Evolutionary conservation across 1,140 invertebrate species (phyloP), one percentile per base, ranked within the genome.

Genomic region (Plectus sambesii): DNA sequence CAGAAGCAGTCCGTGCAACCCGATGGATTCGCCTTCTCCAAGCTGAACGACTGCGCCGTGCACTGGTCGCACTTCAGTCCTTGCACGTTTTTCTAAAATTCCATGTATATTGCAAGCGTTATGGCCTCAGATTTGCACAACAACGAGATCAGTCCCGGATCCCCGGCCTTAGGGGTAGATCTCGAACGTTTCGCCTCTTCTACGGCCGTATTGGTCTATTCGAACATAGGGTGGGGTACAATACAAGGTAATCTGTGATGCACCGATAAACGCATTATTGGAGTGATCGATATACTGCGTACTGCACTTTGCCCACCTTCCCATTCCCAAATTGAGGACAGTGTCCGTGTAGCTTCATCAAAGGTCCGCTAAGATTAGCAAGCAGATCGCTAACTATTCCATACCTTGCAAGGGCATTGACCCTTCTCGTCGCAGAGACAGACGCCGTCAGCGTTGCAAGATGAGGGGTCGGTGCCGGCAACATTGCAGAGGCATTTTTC

Each of bases 1-100:
- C 93, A 99, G 78, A 93, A 97, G 69, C 93, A 98, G 57, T 87
- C 82, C 0, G 87, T 93, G 65, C 93, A 98, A 0, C 93, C 93
- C 3, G 82, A 78, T 1, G 82, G 80, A 69, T 97, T 96, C 26
- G 62, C 71, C 5, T 77, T 75, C 69, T 92, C 83, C 20, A 99
- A 72, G 69, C 90, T 83, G 70, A 88, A 98, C 2, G 85, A 86
- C 26, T 87, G 87, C 22, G 85, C 81, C 51, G 80, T 78, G 66
- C 93, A 98, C 1, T 79, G 69, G 54, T 90, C 84, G 69, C 93
- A 98, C 3, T 79, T 78, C 64, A 76, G 69, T 6, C 82, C 83
- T 47, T 78, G 74, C 1, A 86, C 84, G 65, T 85, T 79, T 24
- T 77, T 74, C 71, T 69, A 37, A 43, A 62, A 35, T n/a, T 17